Conservation (phyloP, 2,113 vertebrate species). For the Dascyllus trimaculatus region DNA sequence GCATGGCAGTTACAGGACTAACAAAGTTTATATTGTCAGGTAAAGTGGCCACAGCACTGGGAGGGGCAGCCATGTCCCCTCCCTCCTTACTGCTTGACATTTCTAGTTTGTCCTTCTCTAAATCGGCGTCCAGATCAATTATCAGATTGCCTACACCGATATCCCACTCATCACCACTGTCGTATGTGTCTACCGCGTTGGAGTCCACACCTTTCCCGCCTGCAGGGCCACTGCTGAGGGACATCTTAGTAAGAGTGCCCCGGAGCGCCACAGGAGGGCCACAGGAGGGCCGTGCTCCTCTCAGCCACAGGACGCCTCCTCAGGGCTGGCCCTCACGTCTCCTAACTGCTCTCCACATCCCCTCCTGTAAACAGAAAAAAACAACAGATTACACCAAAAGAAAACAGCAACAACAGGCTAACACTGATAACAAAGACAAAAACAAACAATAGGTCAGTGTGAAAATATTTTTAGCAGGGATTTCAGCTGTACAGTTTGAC, state of each 20-base stretch:
- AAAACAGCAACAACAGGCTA: not conserved
- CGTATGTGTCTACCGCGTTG: conserved; percentile 95
- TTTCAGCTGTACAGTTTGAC: too few species aligned
- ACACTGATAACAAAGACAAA: too few species aligned
- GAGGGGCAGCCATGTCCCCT: conserved; percentile 88
- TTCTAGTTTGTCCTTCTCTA: conserved; percentile 99
- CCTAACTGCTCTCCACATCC: conserved; percentile 69
- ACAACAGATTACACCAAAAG: not conserved
- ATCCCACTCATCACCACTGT: conserved; percentile 99
- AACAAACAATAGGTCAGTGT: too few species aligned
- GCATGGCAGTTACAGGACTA: conserved; percentile 90
- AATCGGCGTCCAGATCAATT: conserved; percentile 98
- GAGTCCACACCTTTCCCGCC: conserved; percentile 99
- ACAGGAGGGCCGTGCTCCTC: conserved; percentile 81
- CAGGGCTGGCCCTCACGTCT: conserved; percentile 69
- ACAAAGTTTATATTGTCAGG: conserved; percentile 98
- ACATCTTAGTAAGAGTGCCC: conserved; percentile 98
- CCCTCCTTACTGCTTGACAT: conserved; percentile 97
- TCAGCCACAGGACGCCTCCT: conserved; percentile 71
- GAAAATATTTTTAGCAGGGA: too few species aligned
- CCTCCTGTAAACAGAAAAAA: conserved; percentile 46
- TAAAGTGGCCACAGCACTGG: conserved; percentile 91
- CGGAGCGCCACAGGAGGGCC: conserved; percentile 82
- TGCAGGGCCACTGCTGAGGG: conserved; percentile 99
- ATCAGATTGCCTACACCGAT: conserved; percentile 98